Conservation (phyloP, 2,888 invertebrate species). For the Philopedon plagiatum region DNA sequence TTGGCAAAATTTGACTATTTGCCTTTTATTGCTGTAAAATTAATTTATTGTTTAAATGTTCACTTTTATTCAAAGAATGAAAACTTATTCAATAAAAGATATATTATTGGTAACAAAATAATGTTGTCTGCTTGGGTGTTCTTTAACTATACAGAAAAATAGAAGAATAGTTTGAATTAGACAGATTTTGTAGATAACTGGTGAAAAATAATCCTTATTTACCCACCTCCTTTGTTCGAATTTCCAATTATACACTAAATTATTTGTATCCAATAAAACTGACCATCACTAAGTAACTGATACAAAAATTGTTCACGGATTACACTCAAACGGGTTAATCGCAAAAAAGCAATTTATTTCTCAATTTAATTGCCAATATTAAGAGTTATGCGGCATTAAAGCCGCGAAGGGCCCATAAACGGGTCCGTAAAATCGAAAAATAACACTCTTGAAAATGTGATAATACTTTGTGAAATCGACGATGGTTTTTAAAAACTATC, state of each 20-base stretch:
- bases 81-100: too few relatives aligned
- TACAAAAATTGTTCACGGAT: not conserved
- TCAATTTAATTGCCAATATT: constrained; percentile 15
- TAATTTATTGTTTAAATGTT: too few relatives aligned
- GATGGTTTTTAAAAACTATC: not conserved
- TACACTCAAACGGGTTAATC: not conserved
- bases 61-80: too few relatives aligned
- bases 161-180: too few relatives aligned
- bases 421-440: constrained; percentile 1
- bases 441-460: constrained; percentile 4
- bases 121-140: too few relatives aligned
- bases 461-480: not conserved
- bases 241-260: not conserved
- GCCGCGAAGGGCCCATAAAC: constrained; percentile 2
- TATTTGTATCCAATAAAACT: not conserved
- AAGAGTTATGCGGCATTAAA: constrained; percentile 12
- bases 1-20: too few relatives aligned
- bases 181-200: too few relatives aligned
- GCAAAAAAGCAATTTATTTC: constrained; percentile 8
- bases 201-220: too few relatives aligned
- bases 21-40: too few relatives aligned
- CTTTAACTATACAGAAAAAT: too few relatives aligned
- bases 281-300: not conserved
- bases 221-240: too few relatives aligned
- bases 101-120: too few relatives aligned